Base-by-base conservation (phyloP, 2,797 vertebrate species). In the Hoplostethus atlanticus region DNA sequence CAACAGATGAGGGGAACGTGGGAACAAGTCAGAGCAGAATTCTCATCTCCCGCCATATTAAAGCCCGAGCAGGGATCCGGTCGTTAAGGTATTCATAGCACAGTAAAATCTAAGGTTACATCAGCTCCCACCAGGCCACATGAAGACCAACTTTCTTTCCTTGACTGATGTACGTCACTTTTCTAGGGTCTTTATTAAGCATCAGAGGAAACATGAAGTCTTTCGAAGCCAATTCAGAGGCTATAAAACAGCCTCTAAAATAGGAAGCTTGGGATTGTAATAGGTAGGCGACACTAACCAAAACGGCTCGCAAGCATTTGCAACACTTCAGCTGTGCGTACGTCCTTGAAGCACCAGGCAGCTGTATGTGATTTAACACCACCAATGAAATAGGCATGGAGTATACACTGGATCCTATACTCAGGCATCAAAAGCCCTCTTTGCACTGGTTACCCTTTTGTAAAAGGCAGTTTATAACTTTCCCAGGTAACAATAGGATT, bases 11-110 rank as follows among this genome's bases (percentile, higher is more conserved):
- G 28, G 10, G 2, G 56, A 71, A 36, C 46, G 15, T 64, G 73
- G 52, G 63, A 75, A 72, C 52, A 75, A 68, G 70, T 84, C 5
- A 5, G 51, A 75, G 71, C 40, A 57, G 36, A 17, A 54, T 64
- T 74, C 46, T 28, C 54, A 31, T 57, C 21, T 65, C 47, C 25
- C 12, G 28, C 4, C 0, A 40, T 11, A 40, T 62, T 51, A 28
- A 71, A 46, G 17, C 28, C 13, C 54, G 9, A 5, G 61, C 6
- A 15, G 58, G 36, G 15, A 73, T 56, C 30, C 15, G 8, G 2
- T 54, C 66, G 17, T 74, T 60, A n/a, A 46, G 15, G 8, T 44
- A 17, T 44, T 64, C 25, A 66, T 1, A 36, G 12, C 5, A 17
- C 36, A 21, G 9, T 6, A 31, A 54, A 71, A 58, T 34, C 2